Evolutionary conservation across 2,888 invertebrate genomes (phyloP), one percentile per base, ranked within the genome.

Genomic region (Marasmarcha lunaedactyla): DNA sequence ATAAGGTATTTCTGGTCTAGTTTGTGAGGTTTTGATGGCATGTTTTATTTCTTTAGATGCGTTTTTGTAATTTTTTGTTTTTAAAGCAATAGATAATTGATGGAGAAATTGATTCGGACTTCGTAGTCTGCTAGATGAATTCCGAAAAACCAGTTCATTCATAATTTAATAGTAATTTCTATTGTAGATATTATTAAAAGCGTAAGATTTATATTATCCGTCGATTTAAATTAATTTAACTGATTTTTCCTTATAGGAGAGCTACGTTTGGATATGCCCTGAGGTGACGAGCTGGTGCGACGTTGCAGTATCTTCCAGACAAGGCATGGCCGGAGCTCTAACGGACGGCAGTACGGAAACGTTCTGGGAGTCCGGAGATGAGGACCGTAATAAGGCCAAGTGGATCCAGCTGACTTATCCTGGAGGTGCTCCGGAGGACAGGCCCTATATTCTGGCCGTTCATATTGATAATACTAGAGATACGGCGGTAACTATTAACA

Each of bases 291-390:
- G 86, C 0, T 84, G 85, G 51, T 86, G 91, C 20, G 93, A 94
- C 52, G 88, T 97, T 36, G 93, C 91, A 50, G 95, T 95, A 0
- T 97, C 97, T 0, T 97, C 97, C 48, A 87, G 98, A 0, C 94
- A 92, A 57, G 97, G 95, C 5, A 96, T 98, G 95, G 90, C 95
- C 2, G 93, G 91, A 1, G 95, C 96, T 48, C 85, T 98, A 11
- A 93, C 91, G 0, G 98, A 98, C 65, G 93, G 92, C 55, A 95
- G 95, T 3, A 97, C 97, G 0, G 98, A 98, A 69, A 98, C 98
- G 0, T 98, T 98, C 76, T 98, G 98, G 98, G 98, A 98, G 76
- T 97, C 97, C 27, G 97, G 97, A 0, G 98, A 98, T 57, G 98
- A 98, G 60, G 98, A 98, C 73, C 86, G 93, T 42, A 96, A 95